Conservation (phyloP, 2,888 invertebrate genomes). For the Pseudoips prasinana region DNA sequence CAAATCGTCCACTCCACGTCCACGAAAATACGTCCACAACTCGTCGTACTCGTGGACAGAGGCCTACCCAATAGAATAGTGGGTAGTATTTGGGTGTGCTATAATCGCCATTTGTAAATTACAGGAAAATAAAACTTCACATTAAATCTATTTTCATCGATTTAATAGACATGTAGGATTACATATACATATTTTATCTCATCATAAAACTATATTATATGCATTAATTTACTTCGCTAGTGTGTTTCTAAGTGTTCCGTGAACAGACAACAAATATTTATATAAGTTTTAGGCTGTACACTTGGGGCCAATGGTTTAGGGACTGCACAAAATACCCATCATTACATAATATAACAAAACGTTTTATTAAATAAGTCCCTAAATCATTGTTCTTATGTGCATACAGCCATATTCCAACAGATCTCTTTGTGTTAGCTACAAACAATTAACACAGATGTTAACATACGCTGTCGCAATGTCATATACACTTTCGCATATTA, state of each 20-base stretch:
- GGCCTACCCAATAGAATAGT: too few relatives aligned
- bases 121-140: conserved; percentile 49
- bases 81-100: too few relatives aligned
- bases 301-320: conserved; percentile 10
- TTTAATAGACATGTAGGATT: conserved; percentile 83
- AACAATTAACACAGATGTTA: conserved; percentile 37
- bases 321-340: conserved; percentile 7
- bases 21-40: too few relatives aligned
- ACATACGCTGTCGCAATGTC: conserved; percentile 28
- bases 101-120: too few relatives aligned
- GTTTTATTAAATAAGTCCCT: conserved; percentile 8
- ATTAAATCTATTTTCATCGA: conserved; percentile 75
- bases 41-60: too few relatives aligned
- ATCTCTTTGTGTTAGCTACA: conserved; percentile 58
- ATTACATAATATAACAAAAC: background rate
- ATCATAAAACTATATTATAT: conserved; percentile 79
- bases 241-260: conserved; percentile 74
- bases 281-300: conserved; percentile 19
- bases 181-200: conserved; percentile 80
- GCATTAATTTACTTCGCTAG: conserved; percentile 76
- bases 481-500: conserved; percentile 21
- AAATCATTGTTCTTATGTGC: conserved; percentile 3
- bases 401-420: conserved; percentile 27
- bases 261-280: conserved; percentile 69
- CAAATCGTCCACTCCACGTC: too few relatives aligned